Percentiles rank a stretch among this genome's conserved stretches.
These are phyloP conservation scores for Drosophila hawaiiensis DNA, from an alignment of 2,888 invertebrate genomes.

Conservation along the genomic window DNA sequence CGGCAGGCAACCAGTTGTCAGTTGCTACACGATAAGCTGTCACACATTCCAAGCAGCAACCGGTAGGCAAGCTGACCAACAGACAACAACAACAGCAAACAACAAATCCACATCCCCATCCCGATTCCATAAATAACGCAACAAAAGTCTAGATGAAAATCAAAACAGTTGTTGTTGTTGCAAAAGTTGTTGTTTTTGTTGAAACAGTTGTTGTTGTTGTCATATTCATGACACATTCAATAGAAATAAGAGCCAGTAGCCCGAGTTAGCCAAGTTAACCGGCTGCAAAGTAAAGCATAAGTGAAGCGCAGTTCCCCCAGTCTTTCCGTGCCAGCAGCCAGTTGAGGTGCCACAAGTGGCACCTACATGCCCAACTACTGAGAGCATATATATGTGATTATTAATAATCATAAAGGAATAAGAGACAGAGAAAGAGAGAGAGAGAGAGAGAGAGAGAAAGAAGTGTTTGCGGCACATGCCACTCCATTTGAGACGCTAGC, in stretches of 20 bases:
- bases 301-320: constrained; percentile 38
- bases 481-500: constrained; percentile 68
- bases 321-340: constrained; percentile 48
- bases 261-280: constrained; percentile 41
- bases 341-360: constrained; percentile 77
- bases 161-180: constrained; percentile 59
- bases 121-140: constrained; percentile 59
- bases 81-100: constrained; percentile 14
- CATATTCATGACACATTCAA: constrained; percentile 78
- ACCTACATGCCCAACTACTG: constrained; percentile 44
- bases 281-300: constrained; percentile 47
- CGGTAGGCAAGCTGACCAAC: constrained; percentile 50
- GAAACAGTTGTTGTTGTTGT: constrained; percentile 43
- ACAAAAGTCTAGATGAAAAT: constrained; percentile 77
- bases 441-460: background rate
- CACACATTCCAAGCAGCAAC: constrained; percentile 73
- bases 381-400: constrained; percentile 3
- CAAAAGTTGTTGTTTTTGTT: constrained; percentile 24
- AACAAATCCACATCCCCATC: constrained; percentile 3
- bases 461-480: constrained; percentile 77
- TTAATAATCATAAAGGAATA: background rate
- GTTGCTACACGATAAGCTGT: constrained; percentile 83
- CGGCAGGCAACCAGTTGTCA: constrained; percentile 75
- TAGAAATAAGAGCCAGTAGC: constrained; percentile 76
- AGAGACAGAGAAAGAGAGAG: background rate